These are phyloP conservation scores for Nymphicus hollandicus DNA, from an alignment of 2,113 vertebrate genomes.

Conservation along the genomic window DNA sequence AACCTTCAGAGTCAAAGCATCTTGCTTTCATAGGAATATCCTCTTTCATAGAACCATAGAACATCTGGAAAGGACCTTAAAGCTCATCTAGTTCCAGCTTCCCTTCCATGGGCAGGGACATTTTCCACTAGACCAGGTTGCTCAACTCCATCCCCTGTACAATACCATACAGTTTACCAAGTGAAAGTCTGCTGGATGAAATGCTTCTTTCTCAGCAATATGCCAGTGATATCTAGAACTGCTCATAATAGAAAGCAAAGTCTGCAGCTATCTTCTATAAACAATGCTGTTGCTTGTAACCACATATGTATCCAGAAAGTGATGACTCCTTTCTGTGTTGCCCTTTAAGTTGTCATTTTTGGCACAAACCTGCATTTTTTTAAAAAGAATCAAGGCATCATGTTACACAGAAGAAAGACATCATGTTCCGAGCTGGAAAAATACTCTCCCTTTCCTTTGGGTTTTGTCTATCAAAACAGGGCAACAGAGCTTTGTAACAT, in stretches of 20 bases:
- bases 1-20: not conserved
- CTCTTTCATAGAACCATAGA: not conserved
- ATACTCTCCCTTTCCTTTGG: not conserved
- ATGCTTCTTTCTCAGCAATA: not conserved
- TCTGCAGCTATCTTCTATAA: not conserved
- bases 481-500: not conserved
- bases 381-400: not conserved
- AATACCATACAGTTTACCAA: not conserved
- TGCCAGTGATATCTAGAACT: not conserved
- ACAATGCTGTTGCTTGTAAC: not conserved
- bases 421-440: not conserved
- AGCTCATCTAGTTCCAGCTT: not conserved
- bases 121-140: not conserved
- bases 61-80: not conserved
- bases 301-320: not conserved
- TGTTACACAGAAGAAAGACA: not conserved
- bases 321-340: not conserved
- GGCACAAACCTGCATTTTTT: not conserved
- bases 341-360: not conserved
- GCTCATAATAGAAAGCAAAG: not conserved
- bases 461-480: not conserved
- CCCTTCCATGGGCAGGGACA: not conserved
- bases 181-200: not conserved
- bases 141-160: not conserved
- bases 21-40: not conserved